Percentiles rank a stretch among this genome's conserved stretches.
These are phyloP conservation scores for Ciconia boyciana DNA, from an alignment of 2,113 vertebrate genomes.

Conservation along the genomic window DNA sequence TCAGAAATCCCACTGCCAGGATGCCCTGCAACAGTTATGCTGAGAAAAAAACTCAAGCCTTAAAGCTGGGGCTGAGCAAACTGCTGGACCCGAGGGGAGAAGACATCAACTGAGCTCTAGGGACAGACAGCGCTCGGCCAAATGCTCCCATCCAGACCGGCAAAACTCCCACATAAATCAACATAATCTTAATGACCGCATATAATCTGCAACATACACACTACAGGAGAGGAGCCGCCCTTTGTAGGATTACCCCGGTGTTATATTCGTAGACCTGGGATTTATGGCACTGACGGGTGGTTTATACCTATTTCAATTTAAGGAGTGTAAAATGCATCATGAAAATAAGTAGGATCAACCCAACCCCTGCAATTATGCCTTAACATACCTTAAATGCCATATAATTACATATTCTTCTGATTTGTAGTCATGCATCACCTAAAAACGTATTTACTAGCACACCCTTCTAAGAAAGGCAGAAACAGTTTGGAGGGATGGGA, in stretches of 20 bases:
- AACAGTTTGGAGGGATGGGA: background rate
- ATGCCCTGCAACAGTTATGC: background rate
- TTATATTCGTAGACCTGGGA: background rate
- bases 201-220: background rate
- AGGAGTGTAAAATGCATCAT: background rate
- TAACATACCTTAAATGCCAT: background rate
- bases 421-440: background rate
- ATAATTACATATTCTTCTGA: background rate
- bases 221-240: background rate
- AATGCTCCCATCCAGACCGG: background rate
- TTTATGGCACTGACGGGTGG: fast-evolving
- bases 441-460: background rate
- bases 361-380: background rate
- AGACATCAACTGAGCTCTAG: background rate
- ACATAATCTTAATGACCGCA: background rate
- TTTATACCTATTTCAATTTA: background rate
- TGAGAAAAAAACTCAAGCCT: background rate
- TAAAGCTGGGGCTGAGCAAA: background rate
- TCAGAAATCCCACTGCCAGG: background rate
- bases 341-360: background rate
- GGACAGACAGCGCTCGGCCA: fast-evolving
- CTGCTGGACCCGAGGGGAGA: background rate
- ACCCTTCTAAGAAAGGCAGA: background rate
- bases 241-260: background rate
- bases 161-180: background rate